Percentiles rank a stretch among this genome's conserved stretches.
These are phyloP conservation scores for Falco biarmicus DNA, from an alignment of 2,797 vertebrate genomes.

Conservation along the genomic window DNA sequence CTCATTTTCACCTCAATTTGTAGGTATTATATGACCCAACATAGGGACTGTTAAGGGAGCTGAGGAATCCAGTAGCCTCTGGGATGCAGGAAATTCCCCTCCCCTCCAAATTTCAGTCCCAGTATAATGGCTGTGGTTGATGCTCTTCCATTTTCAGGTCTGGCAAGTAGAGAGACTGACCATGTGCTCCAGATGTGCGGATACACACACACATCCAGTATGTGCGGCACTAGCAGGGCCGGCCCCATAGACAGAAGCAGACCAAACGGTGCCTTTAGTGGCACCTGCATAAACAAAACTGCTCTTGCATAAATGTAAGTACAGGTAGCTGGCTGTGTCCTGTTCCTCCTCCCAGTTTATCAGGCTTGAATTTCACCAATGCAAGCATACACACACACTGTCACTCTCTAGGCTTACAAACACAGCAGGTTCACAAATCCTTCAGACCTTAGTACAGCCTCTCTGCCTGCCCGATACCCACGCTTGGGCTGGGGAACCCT, in stretches of 20 bases:
- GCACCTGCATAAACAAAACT: neutral
- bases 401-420: neutral
- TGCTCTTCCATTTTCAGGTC: neutral
- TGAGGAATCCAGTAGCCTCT: neutral
- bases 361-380: neutral
- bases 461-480: neutral
- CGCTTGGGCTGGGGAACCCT: neutral
- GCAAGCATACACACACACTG: rapidly evolving
- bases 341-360: neutral
- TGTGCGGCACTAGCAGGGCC: neutral
- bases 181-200: neutral
- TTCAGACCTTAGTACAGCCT: neutral
- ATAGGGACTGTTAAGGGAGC: neutral
- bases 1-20: neutral
- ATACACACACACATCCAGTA: rapidly evolving
- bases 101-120: neutral
- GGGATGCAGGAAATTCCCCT: neutral
- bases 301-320: rapidly evolving
- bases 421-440: neutral
- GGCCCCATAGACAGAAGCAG: no score
- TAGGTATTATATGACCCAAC: neutral
- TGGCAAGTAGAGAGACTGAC: neutral
- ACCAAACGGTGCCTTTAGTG: neutral
- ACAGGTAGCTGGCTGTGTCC: neutral
- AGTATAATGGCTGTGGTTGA: neutral